Evolutionary conservation across 2,797 vertebrate genomes (phyloP), one percentile per base, ranked within the genome.

Genomic region (Rhinatrema bivittatum): DNA sequence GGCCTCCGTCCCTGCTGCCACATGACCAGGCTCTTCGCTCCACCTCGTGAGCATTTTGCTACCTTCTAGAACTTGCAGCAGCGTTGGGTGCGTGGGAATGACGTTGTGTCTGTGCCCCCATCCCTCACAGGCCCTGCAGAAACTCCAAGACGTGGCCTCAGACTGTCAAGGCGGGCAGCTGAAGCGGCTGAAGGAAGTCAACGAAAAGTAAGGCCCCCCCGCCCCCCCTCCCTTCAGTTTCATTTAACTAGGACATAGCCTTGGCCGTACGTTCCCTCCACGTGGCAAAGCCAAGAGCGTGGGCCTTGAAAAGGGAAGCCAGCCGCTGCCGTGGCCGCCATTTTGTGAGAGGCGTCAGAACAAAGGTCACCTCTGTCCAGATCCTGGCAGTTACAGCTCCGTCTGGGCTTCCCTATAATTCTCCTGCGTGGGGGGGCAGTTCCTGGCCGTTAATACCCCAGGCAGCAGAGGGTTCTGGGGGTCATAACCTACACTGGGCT

Each of bases 121-220:
- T 7, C n/a, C 38, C 40, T 47, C 56, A 12, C 46, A 90, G 90
- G 68, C 62, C 9, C 72, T 75, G 57, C 58, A 74, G 51, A 89
- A 84, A 55, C 68, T 94, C 33, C 79, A 72, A 55, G 85, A 86
- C 10, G 69, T 79, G 1, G 67, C 85, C 3, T 22, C 49, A 5
- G 86, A 89, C 2, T 78, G 79, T 16, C 86, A 90, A 39, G 25
- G 53, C 2, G 5, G 56, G 22, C 89, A 92, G 62, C 21, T 86
- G 36, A 94, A 91, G 68, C 87, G 81, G 50, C 70, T 91, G 48
- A 85, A 76, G 60, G 91, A 93, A 5, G 61, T 33, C 1, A 88
- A 82, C 7, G 88, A 88, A 14, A 90, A 79, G 91, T 94, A 46
- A 66, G 66, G 50, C 10, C 12, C 2, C 1, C 21, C 20, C 6